These are phyloP conservation scores for Macrotrachela quadricornifera DNA, from an alignment of 1,140 invertebrate genomes.

Conservation along the genomic window DNA sequence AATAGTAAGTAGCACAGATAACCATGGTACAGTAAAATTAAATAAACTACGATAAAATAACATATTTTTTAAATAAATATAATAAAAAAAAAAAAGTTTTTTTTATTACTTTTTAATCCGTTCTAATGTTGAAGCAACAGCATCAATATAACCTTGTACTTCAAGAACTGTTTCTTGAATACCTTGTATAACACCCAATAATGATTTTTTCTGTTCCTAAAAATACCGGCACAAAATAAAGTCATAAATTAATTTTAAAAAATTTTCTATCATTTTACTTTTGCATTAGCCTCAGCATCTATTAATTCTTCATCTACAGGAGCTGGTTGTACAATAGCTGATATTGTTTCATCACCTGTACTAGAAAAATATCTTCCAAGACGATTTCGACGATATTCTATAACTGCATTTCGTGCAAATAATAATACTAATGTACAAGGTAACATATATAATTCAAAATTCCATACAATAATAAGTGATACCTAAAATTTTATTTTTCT, in stretches of 20 bases:
- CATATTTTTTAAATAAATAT: slow-evolving; percentile 21
- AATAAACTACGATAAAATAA: slow-evolving; percentile 45
- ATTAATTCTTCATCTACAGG: too few relatives aligned
- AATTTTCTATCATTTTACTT: too few relatives aligned
- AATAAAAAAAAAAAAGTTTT: slow-evolving; percentile 2
- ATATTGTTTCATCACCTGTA: too few relatives aligned
- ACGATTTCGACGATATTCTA: too few relatives aligned
- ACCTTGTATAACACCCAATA: too few relatives aligned
- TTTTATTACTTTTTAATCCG: slow-evolving; percentile 63
- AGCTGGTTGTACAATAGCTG: too few relatives aligned
- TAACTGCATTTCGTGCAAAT: slow-evolving; percentile 6
- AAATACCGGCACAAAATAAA: too few relatives aligned
- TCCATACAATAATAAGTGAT: slow-evolving; percentile 17
- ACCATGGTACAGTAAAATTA: slow-evolving; percentile 86
- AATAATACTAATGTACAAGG: slow-evolving; percentile 22
- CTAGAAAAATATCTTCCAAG: too few relatives aligned
- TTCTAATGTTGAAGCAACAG: slow-evolving; percentile 70
- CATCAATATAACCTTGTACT: slow-evolving; percentile 68
- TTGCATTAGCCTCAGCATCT: too few relatives aligned
- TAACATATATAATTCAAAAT: slow-evolving; percentile 28
- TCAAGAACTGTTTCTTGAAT: slow-evolving; percentile 76
- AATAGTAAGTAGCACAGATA: slow-evolving; percentile 70
- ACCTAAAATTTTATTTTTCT: too few relatives aligned
- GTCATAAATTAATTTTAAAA: too few relatives aligned
- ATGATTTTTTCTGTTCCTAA: too few relatives aligned